A percentile compares a stretch with the other conserved stretches of the same genome.
phyloP scores from a whole-genome alignment of 2,888 invertebrate genomes.

The Patella caerulea region DNA sequence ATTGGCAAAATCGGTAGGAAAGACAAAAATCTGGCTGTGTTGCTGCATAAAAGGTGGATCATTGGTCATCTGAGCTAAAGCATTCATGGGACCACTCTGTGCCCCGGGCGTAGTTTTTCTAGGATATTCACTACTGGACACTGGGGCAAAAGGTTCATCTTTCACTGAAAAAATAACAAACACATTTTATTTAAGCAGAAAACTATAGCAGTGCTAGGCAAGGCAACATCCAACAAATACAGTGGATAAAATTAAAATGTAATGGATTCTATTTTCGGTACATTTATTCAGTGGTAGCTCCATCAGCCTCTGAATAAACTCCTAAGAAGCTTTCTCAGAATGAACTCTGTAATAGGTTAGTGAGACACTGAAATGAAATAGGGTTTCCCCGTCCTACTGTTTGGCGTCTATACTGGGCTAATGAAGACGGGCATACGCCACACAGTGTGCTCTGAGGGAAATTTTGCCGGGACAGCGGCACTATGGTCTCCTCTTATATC shows the following conservation, averaged over 20 bases:
- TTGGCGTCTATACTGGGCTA: too few species aligned
- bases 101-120: slow-evolving; percentile 25
- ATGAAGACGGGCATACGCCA: too few species aligned
- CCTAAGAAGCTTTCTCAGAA: too few species aligned
- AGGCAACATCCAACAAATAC: neutral
- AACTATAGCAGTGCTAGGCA: neutral
- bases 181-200: neutral
- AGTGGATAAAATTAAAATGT: neutral
- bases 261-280: neutral
- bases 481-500: too few species aligned
- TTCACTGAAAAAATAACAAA: slow-evolving; percentile 14
- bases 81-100: slow-evolving; percentile 20
- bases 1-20: slow-evolving; percentile 93
- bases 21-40: slow-evolving; percentile 98
- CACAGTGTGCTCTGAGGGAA: too few species aligned
- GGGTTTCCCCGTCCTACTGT: too few species aligned
- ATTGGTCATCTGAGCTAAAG: slow-evolving; percentile 30
- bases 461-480: too few species aligned
- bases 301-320: too few species aligned
- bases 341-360: too few species aligned
- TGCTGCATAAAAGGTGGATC: slow-evolving; percentile 78
- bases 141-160: slow-evolving; percentile 18
- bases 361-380: too few species aligned
- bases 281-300: too few species aligned
- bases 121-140: slow-evolving; percentile 24